Evolutionary conservation across 2,113 vertebrate genomes (phyloP), one percentile per base, ranked within the genome.

Genomic region (Cavia aperea): DNA sequence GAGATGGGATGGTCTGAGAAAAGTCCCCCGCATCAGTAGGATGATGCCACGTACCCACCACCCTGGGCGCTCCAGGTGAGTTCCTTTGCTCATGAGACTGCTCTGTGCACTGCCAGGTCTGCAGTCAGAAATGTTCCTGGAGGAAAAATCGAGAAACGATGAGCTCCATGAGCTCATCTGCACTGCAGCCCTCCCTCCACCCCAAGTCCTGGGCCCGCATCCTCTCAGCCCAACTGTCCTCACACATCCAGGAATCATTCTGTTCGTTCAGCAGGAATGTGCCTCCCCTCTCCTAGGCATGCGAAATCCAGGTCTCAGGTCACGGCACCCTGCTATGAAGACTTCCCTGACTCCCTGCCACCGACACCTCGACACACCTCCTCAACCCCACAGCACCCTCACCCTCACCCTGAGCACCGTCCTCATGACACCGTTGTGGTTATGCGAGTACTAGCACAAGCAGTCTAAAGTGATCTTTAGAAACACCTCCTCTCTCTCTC

Each of bases 1-100:
- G 88, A 70, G 39, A 13, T 16, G 39, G 51, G 68, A 58, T 73
- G 89, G 83, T 24, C 56, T 7, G 9, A 81, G 70, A 39, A 54
- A 54, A 54, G 11, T 54, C 51, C 6, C 63, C 26, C 19, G 29
- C 26, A 14, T 33, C 66, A 16, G 1, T 0, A 43, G 84, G 39
- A 92, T 13, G 18, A 51, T 43, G 0, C 33, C 46, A 65, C 75
- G 18, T 10, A 3, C 78, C 43, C 56, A 14, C 63, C 2, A 10
- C 16, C 18, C 26, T 14, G 0, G 18, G 33, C 14, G 54, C 79
- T 63, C 0, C 0, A 18, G 7, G 3, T 11, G 7, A 62, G 19
- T 12, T 46, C 66, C 73, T 65, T 62, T 12, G 56, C 18, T 65
- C 36, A 5, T 8, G 18, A 63, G 46, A 8, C 18, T 63, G 79